Evolutionary conservation across 2,888 invertebrate species (phyloP), one percentile per base, ranked within the genome.

Genomic region (Lepidocyrtoides sp.): DNA sequence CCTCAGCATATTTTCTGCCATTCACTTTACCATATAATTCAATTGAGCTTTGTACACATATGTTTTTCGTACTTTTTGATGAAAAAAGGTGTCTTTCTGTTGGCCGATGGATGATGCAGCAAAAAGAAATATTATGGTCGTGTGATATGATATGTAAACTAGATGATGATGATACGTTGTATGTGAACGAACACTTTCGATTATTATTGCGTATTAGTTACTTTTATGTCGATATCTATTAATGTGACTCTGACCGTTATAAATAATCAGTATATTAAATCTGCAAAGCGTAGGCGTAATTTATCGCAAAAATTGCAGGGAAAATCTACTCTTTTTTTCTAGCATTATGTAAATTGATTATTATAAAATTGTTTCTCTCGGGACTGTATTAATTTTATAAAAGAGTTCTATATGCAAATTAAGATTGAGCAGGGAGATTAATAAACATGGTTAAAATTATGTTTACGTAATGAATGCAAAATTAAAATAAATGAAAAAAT

Each of bases 101-200:
- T 41, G 36, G 1, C 23, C 41, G 1, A 1, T 72, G 29, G 72
- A 12, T 29, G 79, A 32, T n/a, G n/a, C n/a, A n/a, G n/a, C n/a
- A 72, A 44, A 72, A 72, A 36, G 2, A 36, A 36, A 36, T 36
- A 7, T 36, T 7, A 36, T 36, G 23, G 10, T 29, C 51, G n/a
- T 51, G 7, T 17, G 79, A 79, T 79, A 79, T 32, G 32, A 79
- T 79, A 79, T 79, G 79, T 32, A 32, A 79, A 79, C 12, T 20
- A 57, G 29, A n/a, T 23, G 48, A 48, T 1, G 26, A 2, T 51
- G 51, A 14, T 60, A 14, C n/a, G n/a, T n/a, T n/a, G n/a, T 51
- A 54, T 54, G 51, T 77, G 51, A 77, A 77, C 17, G 17, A n/a
- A 1, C 57, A 4, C 51, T 51, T 72, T 72, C 72, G 44, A 72